Evolutionary conservation across 2,888 invertebrate species (phyloP), one percentile per base, ranked within the genome.

Genomic region (Melinaea marsaeus): DNA sequence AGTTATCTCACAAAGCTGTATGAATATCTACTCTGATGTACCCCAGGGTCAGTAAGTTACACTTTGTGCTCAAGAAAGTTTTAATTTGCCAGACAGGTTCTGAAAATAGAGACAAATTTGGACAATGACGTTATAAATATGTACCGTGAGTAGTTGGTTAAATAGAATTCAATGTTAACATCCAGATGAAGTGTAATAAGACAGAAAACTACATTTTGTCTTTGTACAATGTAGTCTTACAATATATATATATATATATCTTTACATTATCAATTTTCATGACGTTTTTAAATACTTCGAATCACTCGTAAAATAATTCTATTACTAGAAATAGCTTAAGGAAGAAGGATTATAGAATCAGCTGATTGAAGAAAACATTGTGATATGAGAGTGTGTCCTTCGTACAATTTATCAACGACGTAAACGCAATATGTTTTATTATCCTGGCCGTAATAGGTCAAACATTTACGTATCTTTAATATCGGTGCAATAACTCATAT

Each of bases 391-490:
- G 22, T 22, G 22, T 22, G 22, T 22, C 22, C 22, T 22, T 22
- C 22, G 22, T 22, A 22, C 22, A 22, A 22, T 22, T 22, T 22
- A 69, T 69, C 64, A 60, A 48, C 42, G 57, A 58, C 57, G 60
- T 69, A 60, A 65, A 61, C 67, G 62, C 48, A 66, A 70, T 65
- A 71, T 70, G 71, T 70, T 72, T 70, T 71, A 72, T 71, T 67
- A 68, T 62, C 67, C 63, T 62, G 67, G 63, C 69, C 67, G 55
- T 64, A 64, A 71, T 71, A 67, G 70, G 67, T 75, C 75, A 77
- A 77, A 73, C 78, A 77, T 74, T 79, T 74, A 75, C 78, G 78
- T 75, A 66, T 70, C 67, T 63, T 74, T 80, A 78, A 82, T 81
- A 72, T 71, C 71, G 70, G 68, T 60, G 74, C 76, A 75, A 22